Evolutionary conservation across 2,888 invertebrate species (phyloP), one percentile per base, ranked within the genome.

Genomic region (Galeopsomyia nigrocyanea): DNA sequence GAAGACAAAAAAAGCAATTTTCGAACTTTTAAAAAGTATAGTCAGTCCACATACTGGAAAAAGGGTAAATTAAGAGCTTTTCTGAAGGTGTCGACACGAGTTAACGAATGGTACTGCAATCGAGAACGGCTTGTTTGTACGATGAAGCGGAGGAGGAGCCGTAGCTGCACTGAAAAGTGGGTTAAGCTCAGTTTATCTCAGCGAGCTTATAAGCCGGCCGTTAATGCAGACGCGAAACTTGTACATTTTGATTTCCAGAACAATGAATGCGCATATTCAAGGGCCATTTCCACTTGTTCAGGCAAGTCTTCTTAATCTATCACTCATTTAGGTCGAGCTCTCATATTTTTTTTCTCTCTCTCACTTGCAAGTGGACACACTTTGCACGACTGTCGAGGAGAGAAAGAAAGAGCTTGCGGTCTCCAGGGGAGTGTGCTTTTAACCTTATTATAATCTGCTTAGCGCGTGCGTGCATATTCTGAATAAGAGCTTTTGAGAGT

Each of bases 401-500:
- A 26, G 5, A 26, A 26, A 21, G 49, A 9, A 31, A 9, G 17
- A 19, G 60, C 19, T 16, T 14, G 39, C 21, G 21, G 17, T 21
- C 26, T 26, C 26, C 46, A 26, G 50, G 19, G 26, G 16, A 58
- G 26, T 26, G 5, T n/a, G 66, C 58, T 67, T 57, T 58, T 58
- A 67, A 58, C 50, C 50, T 67, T 57, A 67, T 67, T 67, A 67
- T 67, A 67, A 58, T 67, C 50, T 67, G 26, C 50, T 67, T 67
- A 67, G 39, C 21, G 46, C 50, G 22, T 10, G 26, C 16, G 49
- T 19, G 14, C 19, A 19, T 19, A 16, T 16, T 49, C 9, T 39
- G 39, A 39, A 39, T 9, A 39, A 39, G 7, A 39, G 39, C 39
- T 39, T 39, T 39, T 39, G 13, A 39, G 39, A 10, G 7, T 39